Base-by-base conservation (phyloP, 2,797 vertebrate genomes). In the Sebastes alutus region DNA sequence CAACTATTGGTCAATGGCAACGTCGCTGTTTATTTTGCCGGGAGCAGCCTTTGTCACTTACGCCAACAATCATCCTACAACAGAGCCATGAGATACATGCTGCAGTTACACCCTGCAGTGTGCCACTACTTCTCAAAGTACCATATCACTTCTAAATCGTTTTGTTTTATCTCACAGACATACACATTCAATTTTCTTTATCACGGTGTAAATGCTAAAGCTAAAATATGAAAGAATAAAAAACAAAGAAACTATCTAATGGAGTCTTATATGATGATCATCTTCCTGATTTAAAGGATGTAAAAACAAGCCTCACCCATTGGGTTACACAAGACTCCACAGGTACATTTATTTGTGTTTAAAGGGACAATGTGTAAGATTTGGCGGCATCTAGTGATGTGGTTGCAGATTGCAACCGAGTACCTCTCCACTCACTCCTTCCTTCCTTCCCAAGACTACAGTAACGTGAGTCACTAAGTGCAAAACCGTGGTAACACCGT, bases 1-100 rank as follows among this genome's bases (percentile, higher is more conserved):
- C 75, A 49, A 22, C 59, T 33, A 81, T 62, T 83, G 72, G 80
- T 88, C 84, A 88, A 68, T 75, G 66, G 74, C 67, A 80, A 52
- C 2, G 42, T 78, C 59, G 52, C 66, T 11, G 64, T 78, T 75
- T 61, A 77, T 80, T 89, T 87, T 70, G 73, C 85, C 54, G 2
- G 29, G 32, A 82, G 77, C 73, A 70, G 72, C 42, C 46, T 72
- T 82, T 70, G 74, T 83, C 78, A 72, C 71, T 81, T 46, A 60
- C 22, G 62, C 63, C 78, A 79, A 77, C 59, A 35, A 56, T 71
- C 70, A 59, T 72, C 63, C 33, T 38, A 55, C 23, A 14, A 33
- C 18, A 10, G 49, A 22, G 65, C 65, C 22, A 35, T 20, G 23
- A 77, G 35, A 68, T 27, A 69, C 33, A 32, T 29, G 56, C 66